These are phyloP conservation scores for Ametastegia equiseti DNA, from an alignment of 2,888 invertebrate genomes.

Conservation along the genomic window DNA sequence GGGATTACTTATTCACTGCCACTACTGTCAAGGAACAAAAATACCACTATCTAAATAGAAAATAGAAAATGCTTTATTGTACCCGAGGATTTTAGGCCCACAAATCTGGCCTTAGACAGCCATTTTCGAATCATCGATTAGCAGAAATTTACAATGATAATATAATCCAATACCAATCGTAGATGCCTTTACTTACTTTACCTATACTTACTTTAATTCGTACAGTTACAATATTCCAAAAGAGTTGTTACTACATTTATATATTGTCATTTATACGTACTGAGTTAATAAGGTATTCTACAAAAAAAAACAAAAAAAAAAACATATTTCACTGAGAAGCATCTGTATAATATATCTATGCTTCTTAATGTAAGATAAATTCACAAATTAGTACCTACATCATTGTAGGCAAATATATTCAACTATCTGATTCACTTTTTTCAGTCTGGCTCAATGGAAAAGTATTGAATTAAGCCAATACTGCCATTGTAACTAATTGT, in stretches of 20 bases:
- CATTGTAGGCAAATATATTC: background rate
- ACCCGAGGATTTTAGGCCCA: background rate
- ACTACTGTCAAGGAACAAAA: background rate
- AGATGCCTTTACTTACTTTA: too few relatives aligned
- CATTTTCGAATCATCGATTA: background rate
- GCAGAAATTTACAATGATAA: slow-evolving; percentile 8
- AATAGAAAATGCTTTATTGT: slow-evolving; percentile 10
- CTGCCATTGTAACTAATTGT: background rate
- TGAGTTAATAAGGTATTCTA: background rate
- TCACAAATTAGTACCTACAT: background rate
- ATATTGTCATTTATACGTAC: background rate
- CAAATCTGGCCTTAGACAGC: background rate
- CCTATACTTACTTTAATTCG: too few relatives aligned
- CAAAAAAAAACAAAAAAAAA: too few relatives aligned
- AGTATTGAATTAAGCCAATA: background rate
- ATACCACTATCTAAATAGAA: background rate
- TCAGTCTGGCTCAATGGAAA: background rate
- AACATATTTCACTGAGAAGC: background rate
- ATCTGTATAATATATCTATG: background rate
- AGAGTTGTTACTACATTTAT: background rate
- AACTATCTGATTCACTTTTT: background rate
- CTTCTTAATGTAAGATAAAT: background rate
- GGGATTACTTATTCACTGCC: too few relatives aligned
- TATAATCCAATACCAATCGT: background rate
- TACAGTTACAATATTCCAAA: background rate